Evolutionary conservation across 2,888 invertebrate genomes (phyloP).

Genomic region (Plemyria rubiginata): DNA sequence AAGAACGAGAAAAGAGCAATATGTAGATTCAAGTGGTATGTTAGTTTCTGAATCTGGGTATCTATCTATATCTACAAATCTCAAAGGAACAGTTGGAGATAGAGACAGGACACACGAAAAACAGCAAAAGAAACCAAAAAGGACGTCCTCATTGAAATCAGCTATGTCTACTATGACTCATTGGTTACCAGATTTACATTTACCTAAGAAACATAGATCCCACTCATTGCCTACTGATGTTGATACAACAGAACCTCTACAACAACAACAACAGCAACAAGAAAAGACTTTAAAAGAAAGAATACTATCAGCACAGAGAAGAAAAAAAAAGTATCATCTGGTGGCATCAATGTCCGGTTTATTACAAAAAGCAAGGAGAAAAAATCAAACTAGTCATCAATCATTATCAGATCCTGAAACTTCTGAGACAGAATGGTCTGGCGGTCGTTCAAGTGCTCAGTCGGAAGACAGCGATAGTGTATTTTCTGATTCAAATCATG

Average conservation of each 20-base stretch:
- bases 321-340: constrained; percentile 92
- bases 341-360: constrained; percentile 94
- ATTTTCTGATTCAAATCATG: constrained; percentile 88
- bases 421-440: constrained; percentile 89
- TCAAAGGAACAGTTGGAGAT: constrained; percentile 72
- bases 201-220: constrained; percentile 91
- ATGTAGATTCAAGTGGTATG: constrained; percentile 78
- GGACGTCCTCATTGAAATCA: constrained; percentile 90
- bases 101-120: constrained; percentile 72
- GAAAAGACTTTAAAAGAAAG: constrained; percentile 78
- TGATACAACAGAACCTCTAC: constrained; percentile 80
- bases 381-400: constrained; percentile 85
- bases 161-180: constrained; percentile 92
- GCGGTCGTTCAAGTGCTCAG: constrained; percentile 87
- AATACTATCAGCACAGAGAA: constrained; percentile 79
- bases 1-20: constrained; percentile 74
- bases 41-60: constrained; percentile 92
- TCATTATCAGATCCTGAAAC: constrained; percentile 91
- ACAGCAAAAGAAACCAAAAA: constrained; percentile 87
- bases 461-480: constrained; percentile 91
- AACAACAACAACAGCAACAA: constrained; percentile 77
- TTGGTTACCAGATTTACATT: constrained; percentile 92
- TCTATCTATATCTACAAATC: constrained; percentile 89
- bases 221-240: constrained; percentile 92
- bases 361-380: constrained; percentile 92